A percentile compares a stretch with the other conserved stretches of the same genome.
phyloP scores from a whole-genome alignment of 2,888 invertebrate genomes.

The Heliothis peltigera region DNA sequence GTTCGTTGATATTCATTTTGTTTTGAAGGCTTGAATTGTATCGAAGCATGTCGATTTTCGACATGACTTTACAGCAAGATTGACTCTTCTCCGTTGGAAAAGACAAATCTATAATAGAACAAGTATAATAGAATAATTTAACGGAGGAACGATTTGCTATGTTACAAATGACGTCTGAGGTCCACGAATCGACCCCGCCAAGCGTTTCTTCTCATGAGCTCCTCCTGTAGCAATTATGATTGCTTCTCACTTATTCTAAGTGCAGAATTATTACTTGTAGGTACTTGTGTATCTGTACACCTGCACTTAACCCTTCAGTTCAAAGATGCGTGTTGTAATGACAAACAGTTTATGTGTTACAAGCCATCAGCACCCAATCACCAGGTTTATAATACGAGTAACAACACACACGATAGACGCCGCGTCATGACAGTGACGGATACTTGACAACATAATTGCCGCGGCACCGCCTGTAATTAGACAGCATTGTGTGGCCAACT shows the following conservation, averaged over 20 bases:
- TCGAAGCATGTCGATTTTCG: too few relatives aligned
- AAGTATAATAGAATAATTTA: too few relatives aligned
- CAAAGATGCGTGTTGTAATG: slow-evolving; percentile 1
- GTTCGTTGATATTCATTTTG: slow-evolving; percentile 8
- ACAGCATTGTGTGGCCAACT: slow-evolving; percentile 32
- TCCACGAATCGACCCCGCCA: too few relatives aligned
- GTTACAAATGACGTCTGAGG: too few relatives aligned
- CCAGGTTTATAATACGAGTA: background rate
- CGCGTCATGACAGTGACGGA: slow-evolving; percentile 25
- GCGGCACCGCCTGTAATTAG: slow-evolving; percentile 28
- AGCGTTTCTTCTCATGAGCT: too few relatives aligned
- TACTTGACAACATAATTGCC: slow-evolving; percentile 46
- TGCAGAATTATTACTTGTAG: too few relatives aligned
- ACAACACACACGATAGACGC: slow-evolving; percentile 11
- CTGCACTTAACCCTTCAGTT: background rate
- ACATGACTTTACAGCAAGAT: too few relatives aligned
- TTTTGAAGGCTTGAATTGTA: background rate
- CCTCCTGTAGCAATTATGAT: too few relatives aligned
- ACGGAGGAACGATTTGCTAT: too few relatives aligned
- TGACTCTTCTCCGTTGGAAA: too few relatives aligned
- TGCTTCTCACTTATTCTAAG: too few relatives aligned
- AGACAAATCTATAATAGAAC: too few relatives aligned
- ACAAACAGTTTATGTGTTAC: slow-evolving; percentile 16
- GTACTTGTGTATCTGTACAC: background rate
- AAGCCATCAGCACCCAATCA: slow-evolving; percentile 29